phyloP scores from a whole-genome alignment of 2,888 invertebrate species.

The Elegia similella region DNA sequence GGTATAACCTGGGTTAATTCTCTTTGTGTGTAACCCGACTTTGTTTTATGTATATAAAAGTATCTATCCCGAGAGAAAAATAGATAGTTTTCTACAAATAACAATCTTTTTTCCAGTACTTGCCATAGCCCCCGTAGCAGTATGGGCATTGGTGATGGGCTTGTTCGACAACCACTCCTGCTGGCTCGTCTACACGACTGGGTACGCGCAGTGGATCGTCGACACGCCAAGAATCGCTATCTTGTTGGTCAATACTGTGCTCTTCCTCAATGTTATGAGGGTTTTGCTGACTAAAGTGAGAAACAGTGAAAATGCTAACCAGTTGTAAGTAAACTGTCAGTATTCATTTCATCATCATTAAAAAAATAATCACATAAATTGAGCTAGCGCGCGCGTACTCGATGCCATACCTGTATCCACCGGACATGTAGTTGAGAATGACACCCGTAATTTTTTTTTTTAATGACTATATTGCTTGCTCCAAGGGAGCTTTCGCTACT shows the following conservation, averaged over 20 bases:
- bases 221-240: conserved; percentile 83
- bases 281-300: conserved; percentile 84
- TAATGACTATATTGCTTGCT: too few species aligned
- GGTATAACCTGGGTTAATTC: too few species aligned
- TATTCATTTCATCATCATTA: too few species aligned
- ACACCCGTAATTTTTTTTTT: too few species aligned
- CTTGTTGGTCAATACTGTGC: conserved; percentile 78
- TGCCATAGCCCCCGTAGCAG: conserved; percentile 74
- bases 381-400: too few species aligned
- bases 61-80: not conserved
- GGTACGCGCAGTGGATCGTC: conserved; percentile 82
- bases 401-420: too few species aligned
- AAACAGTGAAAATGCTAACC: conserved; percentile 72
- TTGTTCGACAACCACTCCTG: conserved; percentile 77
- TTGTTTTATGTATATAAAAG: too few species aligned
- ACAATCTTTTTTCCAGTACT: conserved; percentile 45
- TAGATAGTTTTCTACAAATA: not conserved
- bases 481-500: too few species aligned
- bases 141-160: conserved; percentile 80
- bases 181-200: conserved; percentile 82
- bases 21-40: too few species aligned
- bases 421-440: too few species aligned
- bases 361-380: too few species aligned
- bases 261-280: conserved; percentile 84
- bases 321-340: conserved; percentile 53